Evolutionary conservation across 2,113 vertebrate genomes (phyloP).

Genomic region (Cygnus atratus): DNA sequence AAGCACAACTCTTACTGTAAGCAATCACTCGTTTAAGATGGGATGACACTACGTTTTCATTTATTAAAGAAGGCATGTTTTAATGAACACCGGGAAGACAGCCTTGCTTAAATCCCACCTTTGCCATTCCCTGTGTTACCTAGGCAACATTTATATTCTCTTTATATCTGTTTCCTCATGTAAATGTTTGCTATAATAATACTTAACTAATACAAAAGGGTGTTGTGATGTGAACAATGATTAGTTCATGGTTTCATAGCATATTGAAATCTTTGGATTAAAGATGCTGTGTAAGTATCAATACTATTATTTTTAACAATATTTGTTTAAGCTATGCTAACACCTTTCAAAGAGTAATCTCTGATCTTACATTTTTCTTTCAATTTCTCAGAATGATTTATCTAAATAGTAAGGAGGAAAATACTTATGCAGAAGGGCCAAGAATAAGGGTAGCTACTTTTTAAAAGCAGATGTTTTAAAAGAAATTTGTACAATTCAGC

Average conservation of each 20-base stretch:
- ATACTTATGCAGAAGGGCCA: constrained; percentile 6
- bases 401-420: constrained; percentile 1
- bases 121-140: constrained; percentile 14
- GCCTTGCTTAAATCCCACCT: constrained; percentile 13
- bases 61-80: neutral
- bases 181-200: constrained; percentile 19
- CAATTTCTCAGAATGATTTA: constrained; percentile 1
- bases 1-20: neutral
- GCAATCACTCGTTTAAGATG: accelerated
- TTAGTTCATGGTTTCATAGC: neutral
- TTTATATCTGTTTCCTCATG: constrained; percentile 11
- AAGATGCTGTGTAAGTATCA: neutral
- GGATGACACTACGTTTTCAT: neutral
- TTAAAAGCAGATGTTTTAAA: neutral
- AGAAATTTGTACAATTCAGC: neutral
- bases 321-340: neutral
- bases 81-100: neutral
- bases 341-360: neutral
- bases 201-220: neutral
- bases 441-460: neutral
- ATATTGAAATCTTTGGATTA: neutral
- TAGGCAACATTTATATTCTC: constrained; percentile 7
- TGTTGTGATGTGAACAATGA: neutral
- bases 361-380: neutral
- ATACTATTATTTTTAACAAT: neutral